These are phyloP conservation scores for Semotilus atromaculatus DNA, from an alignment of 2,797 vertebrate species.

Conservation along the genomic window DNA sequence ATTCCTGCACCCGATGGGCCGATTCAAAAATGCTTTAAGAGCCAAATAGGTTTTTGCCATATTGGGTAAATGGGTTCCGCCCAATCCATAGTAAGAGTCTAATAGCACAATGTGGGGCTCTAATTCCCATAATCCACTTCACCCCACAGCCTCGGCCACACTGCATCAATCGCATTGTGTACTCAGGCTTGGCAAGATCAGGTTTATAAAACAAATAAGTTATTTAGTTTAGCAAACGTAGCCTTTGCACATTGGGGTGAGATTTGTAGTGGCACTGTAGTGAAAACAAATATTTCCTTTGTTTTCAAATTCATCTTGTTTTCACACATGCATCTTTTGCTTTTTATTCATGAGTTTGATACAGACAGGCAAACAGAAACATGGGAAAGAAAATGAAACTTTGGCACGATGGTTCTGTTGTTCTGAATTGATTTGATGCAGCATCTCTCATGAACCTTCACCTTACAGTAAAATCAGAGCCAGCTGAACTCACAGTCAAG, in stretches of 20 bases:
- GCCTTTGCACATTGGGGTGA: not conserved
- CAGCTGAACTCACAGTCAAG: constrained; percentile 1
- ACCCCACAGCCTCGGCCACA: constrained; percentile 69
- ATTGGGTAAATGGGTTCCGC: constrained; percentile 31
- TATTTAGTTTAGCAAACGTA: not conserved
- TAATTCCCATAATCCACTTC: constrained; percentile 76
- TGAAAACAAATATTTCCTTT: not conserved
- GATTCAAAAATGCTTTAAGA: constrained; percentile 16
- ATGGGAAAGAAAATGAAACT: constrained; percentile 31
- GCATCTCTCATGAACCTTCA: constrained; percentile 13
- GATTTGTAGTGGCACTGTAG: not conserved
- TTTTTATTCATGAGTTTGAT: constrained; percentile 28
- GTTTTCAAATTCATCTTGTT: not conserved
- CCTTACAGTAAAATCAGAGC: constrained; percentile 32
- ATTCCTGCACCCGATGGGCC: not conserved
- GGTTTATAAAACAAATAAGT: not conserved
- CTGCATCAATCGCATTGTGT: constrained; percentile 82
- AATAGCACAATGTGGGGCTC: constrained; percentile 64
- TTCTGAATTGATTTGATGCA: constrained; percentile 19
- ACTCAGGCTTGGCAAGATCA: not conserved
- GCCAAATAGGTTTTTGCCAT: not conserved
- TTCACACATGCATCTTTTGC: not conserved
- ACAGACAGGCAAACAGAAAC: not conserved
- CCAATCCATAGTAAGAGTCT: constrained; percentile 71
- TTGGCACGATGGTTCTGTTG: not conserved